Evolutionary conservation across 2,797 vertebrate species (phyloP), one percentile per base, ranked within the genome.

Genomic region (Lagorchestes hirsutus): DNA sequence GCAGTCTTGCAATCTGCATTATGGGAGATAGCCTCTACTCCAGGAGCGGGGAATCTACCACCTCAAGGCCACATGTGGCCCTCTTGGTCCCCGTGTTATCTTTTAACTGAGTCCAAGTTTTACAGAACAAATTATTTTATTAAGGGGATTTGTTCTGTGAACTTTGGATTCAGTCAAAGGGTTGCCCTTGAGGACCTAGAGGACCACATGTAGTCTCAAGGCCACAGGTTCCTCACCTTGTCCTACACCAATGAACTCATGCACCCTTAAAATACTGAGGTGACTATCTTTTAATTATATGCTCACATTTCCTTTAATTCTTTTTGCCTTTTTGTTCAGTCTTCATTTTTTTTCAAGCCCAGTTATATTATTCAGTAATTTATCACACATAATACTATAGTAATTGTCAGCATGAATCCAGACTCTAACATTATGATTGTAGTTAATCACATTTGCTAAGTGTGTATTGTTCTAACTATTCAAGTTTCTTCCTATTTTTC

Each of bases 331-430:
- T 46, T 87, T 87, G 10, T 27, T 87, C 40, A 87, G 9, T 82
- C 8, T 46, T 87, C 40, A 50, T 82, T 87, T 50, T 87, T 74
- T 46, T 46, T 8, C 40, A 50, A 87, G 10, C 0, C 24, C 22
- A 87, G 40, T 50, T 87, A 87, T 46, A 97, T 90, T 82, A 46
- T 40, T 46, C 67, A 82, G 67, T 82, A 82, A 82, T 82, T 82
- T 82, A 46, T 82, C 18, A 13, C 22, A 97, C 97, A 98, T 97
- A 97, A 97, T 95, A 56, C 91, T 92, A 67, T 96, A 98, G 97
- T 97, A 97, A 98, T 97, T 98, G 97, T 93, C 96, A 94, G 95
- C 96, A 93, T 92, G 90, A 93, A 95, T 97, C 97, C 97, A 96
- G 97, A 95, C 96, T 97, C 93, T 74, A 56, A 58, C 93, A 87